Base-by-base conservation (phyloP, 2,113 vertebrate species). In the Saguinus imperator region DNA sequence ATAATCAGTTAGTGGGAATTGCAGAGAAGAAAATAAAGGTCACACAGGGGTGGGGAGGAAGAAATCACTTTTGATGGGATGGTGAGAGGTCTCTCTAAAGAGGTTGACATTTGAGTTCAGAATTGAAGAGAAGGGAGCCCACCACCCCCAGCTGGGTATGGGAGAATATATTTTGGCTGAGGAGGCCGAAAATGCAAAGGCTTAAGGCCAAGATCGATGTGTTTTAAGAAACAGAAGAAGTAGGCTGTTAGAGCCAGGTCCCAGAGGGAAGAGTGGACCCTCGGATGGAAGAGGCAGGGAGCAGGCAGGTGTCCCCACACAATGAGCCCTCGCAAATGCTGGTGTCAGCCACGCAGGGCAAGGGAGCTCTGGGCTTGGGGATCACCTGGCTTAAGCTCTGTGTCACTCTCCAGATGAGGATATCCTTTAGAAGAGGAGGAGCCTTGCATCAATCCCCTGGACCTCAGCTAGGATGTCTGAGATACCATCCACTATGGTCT, bases 321-420 rank as follows among this genome's bases (percentile, higher is more conserved):
- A 17, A 40, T 27, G 23, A 55, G 6, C 25, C 61, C 48, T 37
- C 64, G 27, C 4, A 84, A 48, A 55, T 7, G 80, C 17, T 18
- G 3, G 76, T 18, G 18, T 37, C n/a, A 58, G 58, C 8, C 32
- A 21, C 57, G 8, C 35, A 2, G 55, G 5, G 0, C 11, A 23
- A 5, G 3, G 37, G 27, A 10, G 6, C 17, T 25, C 27, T 32
- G 29, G 32, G 50, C 35, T 16, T 23, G n/a, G 52, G 80, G 14
- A 45, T 20, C 73, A 20, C 11, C 37, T 18, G 4, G 23, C 66
- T 93, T 37, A 95, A 25, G 37, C n/a, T 6, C 43, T 4, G 23
- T 97, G 45, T 97, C 29, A 0, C 80, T 96, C 79, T 29, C 21
- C 91, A 97, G 96, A 95, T 27, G 61, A 93, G 70, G 17, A 17